Evolutionary conservation across 1,140 invertebrate species (phyloP).

Genomic region (Wiebesia pumilae): DNA sequence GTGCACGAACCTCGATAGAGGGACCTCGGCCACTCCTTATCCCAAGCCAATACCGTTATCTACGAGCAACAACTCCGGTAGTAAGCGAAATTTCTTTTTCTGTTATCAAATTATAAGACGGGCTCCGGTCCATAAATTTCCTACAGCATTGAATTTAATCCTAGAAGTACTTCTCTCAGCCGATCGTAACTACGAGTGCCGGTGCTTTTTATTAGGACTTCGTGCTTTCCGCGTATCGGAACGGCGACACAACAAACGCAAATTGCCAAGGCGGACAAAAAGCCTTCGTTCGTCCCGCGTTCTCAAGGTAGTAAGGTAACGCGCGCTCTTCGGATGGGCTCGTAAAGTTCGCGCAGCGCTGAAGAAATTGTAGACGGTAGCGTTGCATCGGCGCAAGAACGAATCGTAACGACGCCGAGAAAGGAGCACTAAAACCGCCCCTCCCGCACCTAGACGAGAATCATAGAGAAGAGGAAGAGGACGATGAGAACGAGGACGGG

Average conservation of each 20-base stretch:
- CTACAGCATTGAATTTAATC: not conserved
- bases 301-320: too few species aligned
- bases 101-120: not conserved
- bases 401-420: too few species aligned
- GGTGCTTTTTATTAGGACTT: not conserved
- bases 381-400: not conserved
- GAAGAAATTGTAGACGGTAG: not conserved
- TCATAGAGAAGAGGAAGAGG: too few species aligned
- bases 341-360: not conserved
- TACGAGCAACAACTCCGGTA: not conserved
- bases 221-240: not conserved
- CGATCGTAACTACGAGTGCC: not conserved
- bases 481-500: not conserved
- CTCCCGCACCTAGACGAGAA: not conserved
- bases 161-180: not conserved
- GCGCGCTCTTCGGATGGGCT: not conserved
- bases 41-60: not conserved
- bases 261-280: not conserved
- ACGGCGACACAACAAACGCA: not conserved
- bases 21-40: not conserved
- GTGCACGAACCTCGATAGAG: not conserved
- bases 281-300: not conserved
- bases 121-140: not conserved
- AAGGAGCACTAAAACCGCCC: too few species aligned
- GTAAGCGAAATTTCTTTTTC: not conserved